Evolutionary conservation across 2,888 invertebrate genomes (phyloP), one percentile per base, ranked within the genome.

Genomic region (Pelosia muscerda): DNA sequence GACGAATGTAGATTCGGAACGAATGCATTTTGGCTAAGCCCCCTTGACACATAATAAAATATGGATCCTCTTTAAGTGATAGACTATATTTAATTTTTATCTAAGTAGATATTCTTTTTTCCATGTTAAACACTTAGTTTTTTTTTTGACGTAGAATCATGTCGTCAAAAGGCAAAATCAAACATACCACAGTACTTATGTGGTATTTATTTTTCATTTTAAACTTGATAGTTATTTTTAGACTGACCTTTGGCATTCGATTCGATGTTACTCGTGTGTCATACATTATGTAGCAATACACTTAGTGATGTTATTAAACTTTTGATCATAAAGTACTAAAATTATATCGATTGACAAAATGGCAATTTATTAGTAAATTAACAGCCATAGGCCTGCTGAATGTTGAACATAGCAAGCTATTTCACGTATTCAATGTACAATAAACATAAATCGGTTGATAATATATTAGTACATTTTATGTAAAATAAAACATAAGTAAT

Each of bases 381-480:
- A 55, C 25, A 55, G 56, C 38, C 26, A 25, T 53, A 54, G 34
- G 26, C 25, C 25, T 63, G 53, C 26, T 56, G 11, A 62, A 31
- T 58, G 23, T 57, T 62, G 31, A 15, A 19, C 55, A n/a, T 15
- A 62, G 25, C 34, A 63, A 53, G 28, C 13, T 54, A 34, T 63
- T n/a, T n/a, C 31, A 54, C 11, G 53, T 49, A 31, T 66, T 57
- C 49, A 25, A 9, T 61, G 49, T 74, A 59, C 69, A 61, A 62
- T 73, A 66, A 31, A 66, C 54, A 26, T 34, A 56, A 55, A 34
- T 67, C 73, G 69, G 66, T 1, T 15, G 55, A 56, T 74, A 78
- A 78, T 73, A 8, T n/a, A 42, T 19, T 42, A 76, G 63, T 34
- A 63, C 31, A 54, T 31, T 53, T 23, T 62, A 63, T 34, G 22